Base-by-base conservation (phyloP, 2,888 invertebrate genomes). In the Pyrrhosoma nymphula region DNA sequence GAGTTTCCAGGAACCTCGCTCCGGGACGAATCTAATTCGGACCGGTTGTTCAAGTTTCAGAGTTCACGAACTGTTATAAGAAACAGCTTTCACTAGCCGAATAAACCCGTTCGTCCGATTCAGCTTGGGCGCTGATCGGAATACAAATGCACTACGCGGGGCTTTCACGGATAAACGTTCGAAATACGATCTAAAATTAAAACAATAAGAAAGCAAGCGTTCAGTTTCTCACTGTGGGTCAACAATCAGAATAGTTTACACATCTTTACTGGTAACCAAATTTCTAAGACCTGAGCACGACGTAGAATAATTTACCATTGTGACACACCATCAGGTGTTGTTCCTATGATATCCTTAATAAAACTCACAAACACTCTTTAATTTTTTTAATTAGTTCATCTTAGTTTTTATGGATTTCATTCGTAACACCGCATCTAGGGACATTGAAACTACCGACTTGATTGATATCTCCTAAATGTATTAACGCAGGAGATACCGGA, bases 1-100 rank as follows among this genome's bases (percentile, higher is more conserved):
- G 30, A 35, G 82, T 82, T 35, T 35, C 30, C 30, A 82, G 18
- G 82, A 16, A 35, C 82, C 35, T 35, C 82, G 30, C 82, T 82
- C 16, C 30, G 4, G 82, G 16, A 82, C 82, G 35, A 82, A 82
- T 82, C 82, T 82, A 6, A 30, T 35, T 35, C 10, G 82, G 82
- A 82, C 82, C 82, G 82, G 82, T 82, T 82, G 82, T 82, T 82
- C 82, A 82, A 35, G 35, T 35, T 82, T 82, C 30, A 82, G n/a
- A 30, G 30, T 35, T 82, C 82, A 82, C 82, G 35, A 82, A 82
- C 82, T 82, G 82, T 82, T 82, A 35, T 18, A 82, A 82, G 82
- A 14, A 35, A 82, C 82, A 82, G 82, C 82, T 82, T 82, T 82
- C 82, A 82, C 82, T 82, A 35, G 82, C 16, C 82, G 1, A 35